Percentiles rank a stretch among this genome's conserved stretches.
Conservation (phyloP, 2,113 vertebrate genomes). For the Eublepharis macularius region DNA sequence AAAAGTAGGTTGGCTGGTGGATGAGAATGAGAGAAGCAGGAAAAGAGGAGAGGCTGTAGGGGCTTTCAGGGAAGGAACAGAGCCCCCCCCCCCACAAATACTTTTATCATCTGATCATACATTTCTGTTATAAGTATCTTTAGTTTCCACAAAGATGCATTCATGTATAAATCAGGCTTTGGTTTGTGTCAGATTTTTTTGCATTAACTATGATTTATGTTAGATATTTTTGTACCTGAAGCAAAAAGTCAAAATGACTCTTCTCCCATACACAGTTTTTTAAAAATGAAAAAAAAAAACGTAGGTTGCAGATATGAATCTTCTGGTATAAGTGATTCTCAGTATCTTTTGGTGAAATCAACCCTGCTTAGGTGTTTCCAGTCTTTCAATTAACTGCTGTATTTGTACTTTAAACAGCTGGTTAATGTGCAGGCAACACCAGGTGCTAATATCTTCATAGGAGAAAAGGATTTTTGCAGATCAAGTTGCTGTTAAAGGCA, state of each 20-base stretch:
- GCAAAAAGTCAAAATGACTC: not conserved
- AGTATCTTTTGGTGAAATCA: not conserved
- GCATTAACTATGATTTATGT: not conserved
- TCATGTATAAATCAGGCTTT: not conserved
- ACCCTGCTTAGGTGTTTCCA: not conserved
- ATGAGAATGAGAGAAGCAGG: no score
- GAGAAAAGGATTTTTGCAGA: not conserved
- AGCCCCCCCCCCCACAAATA: no score
- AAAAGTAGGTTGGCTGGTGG: no score
- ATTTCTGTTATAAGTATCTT: not conserved
- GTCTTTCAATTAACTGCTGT: not conserved
- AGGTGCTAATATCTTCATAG: not conserved
- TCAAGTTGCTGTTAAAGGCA: not conserved
- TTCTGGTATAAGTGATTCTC: not conserved
- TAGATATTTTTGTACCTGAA: not conserved
- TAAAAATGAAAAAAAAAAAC: no score
- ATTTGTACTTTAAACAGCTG: not conserved
- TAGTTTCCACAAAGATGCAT: not conserved
- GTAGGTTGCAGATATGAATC: no score
- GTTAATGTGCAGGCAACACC: not conserved
- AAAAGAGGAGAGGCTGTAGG: no score
- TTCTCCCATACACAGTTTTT: no score
- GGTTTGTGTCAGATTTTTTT: not conserved
- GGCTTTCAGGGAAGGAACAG: no score
- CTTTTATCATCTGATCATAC: no score